Conservation (phyloP, 1,140 invertebrate species). For the Papilio glaucus region DNA sequence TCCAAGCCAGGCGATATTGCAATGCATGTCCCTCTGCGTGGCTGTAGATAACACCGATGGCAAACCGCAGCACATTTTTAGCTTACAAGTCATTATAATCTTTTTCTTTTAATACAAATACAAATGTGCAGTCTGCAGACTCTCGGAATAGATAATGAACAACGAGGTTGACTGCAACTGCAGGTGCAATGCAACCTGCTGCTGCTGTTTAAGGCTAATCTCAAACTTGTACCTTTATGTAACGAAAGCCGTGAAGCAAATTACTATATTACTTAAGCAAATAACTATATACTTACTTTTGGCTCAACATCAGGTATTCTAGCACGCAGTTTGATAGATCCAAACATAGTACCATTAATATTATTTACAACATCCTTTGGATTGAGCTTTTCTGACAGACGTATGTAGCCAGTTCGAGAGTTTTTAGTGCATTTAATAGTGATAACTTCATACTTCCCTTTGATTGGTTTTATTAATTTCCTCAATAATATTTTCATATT, state of each 20-base stretch:
- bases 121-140: too few species aligned
- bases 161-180: too few species aligned
- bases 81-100: too few species aligned
- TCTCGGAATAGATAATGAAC: too few species aligned
- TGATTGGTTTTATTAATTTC: slow-evolving; percentile 27
- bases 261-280: not conserved
- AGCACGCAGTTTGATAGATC: slow-evolving; percentile 8
- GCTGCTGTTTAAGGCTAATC: not conserved
- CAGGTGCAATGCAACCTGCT: too few species aligned
- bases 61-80: too few species aligned
- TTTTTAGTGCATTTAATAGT: slow-evolving; percentile 24
- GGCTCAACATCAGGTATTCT: slow-evolving; percentile 19
- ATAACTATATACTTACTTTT: slow-evolving; percentile 46
- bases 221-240: not conserved
- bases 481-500: slow-evolving; percentile 11
- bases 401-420: slow-evolving; percentile 24
- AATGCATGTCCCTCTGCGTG: too few species aligned
- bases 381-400: slow-evolving; percentile 31
- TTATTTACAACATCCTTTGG: slow-evolving; percentile 17
- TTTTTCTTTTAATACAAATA: too few species aligned
- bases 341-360: slow-evolving; percentile 15
- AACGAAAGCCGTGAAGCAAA: too few species aligned
- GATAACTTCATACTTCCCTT: slow-evolving; percentile 26
- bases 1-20: too few species aligned
- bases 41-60: too few species aligned